These are phyloP conservation scores for Lepidochrysops patricia DNA, from an alignment of 2,888 invertebrate genomes.

Conservation along the genomic window DNA sequence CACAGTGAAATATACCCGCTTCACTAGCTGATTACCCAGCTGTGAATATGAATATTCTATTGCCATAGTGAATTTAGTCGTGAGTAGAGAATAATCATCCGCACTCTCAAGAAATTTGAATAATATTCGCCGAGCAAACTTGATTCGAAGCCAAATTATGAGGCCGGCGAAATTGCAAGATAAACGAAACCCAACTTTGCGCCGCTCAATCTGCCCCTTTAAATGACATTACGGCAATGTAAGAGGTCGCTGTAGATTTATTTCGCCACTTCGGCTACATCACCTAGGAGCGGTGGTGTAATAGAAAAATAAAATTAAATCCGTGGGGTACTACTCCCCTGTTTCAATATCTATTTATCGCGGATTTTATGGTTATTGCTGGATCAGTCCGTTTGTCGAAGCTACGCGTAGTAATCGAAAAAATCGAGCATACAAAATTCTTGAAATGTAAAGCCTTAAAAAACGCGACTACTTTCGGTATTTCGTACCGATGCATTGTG, in stretches of 20 bases:
- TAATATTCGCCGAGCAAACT: slow-evolving; percentile 16
- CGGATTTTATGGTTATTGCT: background rate
- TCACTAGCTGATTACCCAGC: slow-evolving; percentile 13
- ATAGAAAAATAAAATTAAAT: background rate
- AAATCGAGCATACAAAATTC: background rate
- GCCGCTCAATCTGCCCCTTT: slow-evolving; percentile 7
- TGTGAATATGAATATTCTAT: slow-evolving; percentile 15
- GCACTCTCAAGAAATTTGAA: slow-evolving; percentile 20
- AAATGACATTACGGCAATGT: slow-evolving; percentile 3
- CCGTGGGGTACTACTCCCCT: no score
- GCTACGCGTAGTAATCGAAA: background rate
- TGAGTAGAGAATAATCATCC: slow-evolving; percentile 26
- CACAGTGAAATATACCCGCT: background rate
- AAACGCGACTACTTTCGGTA: background rate
- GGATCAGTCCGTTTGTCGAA: background rate
- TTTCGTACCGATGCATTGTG: background rate
- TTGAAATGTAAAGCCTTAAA: background rate
- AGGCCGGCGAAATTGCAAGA: slow-evolving; percentile 12
- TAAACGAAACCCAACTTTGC: slow-evolving; percentile 13
- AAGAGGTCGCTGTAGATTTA: background rate
- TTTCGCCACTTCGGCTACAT: background rate
- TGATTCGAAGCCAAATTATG: slow-evolving; percentile 11
- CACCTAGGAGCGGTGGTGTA: background rate
- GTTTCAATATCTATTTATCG: no score
- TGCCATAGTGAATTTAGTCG: slow-evolving; percentile 12